phyloP scores from a whole-genome alignment of 2,113 vertebrate species.

The Nipponia nippon region DNA sequence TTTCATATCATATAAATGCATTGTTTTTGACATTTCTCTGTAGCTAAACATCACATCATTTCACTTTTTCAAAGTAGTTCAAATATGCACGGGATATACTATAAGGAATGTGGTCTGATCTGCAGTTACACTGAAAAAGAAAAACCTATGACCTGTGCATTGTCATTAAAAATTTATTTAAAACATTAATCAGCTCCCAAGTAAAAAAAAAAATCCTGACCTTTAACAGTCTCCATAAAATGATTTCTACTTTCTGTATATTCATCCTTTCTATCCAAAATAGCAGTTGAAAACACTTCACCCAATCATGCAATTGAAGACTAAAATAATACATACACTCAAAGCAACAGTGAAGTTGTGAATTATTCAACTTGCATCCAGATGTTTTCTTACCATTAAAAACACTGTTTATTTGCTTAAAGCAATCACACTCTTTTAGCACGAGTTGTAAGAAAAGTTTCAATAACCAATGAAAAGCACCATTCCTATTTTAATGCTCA shows the following conservation, averaged over 20 bases:
- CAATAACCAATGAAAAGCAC: background rate
- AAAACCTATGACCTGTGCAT: background rate
- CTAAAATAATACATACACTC: background rate
- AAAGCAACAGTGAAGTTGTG: background rate
- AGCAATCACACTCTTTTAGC: background rate
- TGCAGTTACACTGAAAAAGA: background rate
- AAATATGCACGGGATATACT: background rate
- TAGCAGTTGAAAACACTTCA: background rate
- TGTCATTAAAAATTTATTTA: background rate
- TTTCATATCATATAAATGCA: conserved; percentile 55
- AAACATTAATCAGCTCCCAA: background rate
- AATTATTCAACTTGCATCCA: background rate
- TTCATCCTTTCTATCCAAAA: background rate
- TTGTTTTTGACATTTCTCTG: conserved; percentile 61
- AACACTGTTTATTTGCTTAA: background rate
- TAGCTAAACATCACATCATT: conserved; percentile 64
- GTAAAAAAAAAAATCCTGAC: background rate
- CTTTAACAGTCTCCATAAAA: background rate
- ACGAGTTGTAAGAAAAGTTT: background rate
- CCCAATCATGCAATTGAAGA: background rate
- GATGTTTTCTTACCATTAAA: background rate
- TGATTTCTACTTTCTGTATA: background rate
- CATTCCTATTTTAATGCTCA: background rate
- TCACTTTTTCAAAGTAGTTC: conserved; percentile 35
- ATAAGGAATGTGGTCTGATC: background rate